Evolutionary conservation across 2,797 vertebrate species (phyloP), one percentile per base, ranked within the genome.

Genomic region (Hydrophis major): DNA sequence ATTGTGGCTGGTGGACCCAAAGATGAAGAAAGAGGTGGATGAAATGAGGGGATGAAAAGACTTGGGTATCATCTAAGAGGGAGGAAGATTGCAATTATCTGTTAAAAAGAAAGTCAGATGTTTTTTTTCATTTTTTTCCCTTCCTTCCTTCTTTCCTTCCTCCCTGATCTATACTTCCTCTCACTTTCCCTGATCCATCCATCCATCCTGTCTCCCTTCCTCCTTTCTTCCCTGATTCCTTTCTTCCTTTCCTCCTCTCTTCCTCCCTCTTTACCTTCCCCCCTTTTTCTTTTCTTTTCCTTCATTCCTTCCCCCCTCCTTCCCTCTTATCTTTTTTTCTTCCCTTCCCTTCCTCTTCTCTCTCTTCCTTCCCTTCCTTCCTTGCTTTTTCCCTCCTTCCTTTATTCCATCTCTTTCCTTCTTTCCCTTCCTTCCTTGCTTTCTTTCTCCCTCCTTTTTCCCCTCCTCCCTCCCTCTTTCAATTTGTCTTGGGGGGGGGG

Each of bases 231-330:
- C 50, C 50, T 47, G 47, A 47, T 47, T 50, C 7, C 50, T 8
- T 50, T 50, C 50, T 50, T 50, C 7, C 50, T 8, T 53, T 53
- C 53, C 50, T 50, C 50, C 50, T 0, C 20, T 28, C 37, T 88
- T 53, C 50, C 50, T 53, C 50, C 50, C 50, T 10, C 50, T 53
- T 53, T 53, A 8, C 50, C 50, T 47, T 50, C 50, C 50, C 6
- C 28, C 13, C 28, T 6, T 55, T 2, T 0, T 28, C 27, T 37
- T 18, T 7, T 20, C 4, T 18, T 0, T 53, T 53, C 88, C 0
- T 4, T 4, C 27, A 0, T 63, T 1, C 8, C 25, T 27, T 20
- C 6, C 4, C 7, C 60, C 8, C 10, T 61, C 27, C 28, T 32
- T 63, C 27, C 50, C 50, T 50, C 50, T 50, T 60, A 6, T 25